A percentile compares a stretch with the other conserved stretches of the same genome.
Evolutionary conservation across 2,113 vertebrate genomes (phyloP).

Genomic region (Hippocampus guttulatus): DNA sequence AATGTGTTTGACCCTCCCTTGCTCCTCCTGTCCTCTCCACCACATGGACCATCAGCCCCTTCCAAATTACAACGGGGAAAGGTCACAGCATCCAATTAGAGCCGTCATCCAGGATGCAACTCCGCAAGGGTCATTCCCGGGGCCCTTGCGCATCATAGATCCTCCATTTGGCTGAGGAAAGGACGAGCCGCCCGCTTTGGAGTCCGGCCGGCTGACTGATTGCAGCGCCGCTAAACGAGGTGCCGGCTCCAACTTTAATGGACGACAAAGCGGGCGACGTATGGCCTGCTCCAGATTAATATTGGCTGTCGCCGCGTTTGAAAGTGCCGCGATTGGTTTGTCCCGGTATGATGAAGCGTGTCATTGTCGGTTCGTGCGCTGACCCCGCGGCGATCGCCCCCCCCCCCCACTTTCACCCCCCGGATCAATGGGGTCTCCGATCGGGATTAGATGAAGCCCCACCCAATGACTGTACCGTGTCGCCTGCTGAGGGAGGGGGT

Average conservation of each 20-base stretch:
- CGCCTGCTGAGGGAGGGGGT: slow-evolving; percentile 6
- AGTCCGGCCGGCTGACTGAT: slow-evolving; percentile 28
- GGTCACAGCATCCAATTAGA: slow-evolving; percentile 72
- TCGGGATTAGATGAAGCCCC: slow-evolving; percentile 52
- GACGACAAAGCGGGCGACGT: slow-evolving; percentile 1
- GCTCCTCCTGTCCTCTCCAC: slow-evolving; percentile 36
- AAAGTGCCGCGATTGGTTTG: slow-evolving; percentile 27
- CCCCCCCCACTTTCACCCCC: slow-evolving; percentile 15
- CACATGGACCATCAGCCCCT: slow-evolving; percentile 8
- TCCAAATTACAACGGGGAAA: slow-evolving; percentile 65
- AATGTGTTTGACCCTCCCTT: slow-evolving; percentile 50
- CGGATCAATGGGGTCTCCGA: slow-evolving; percentile 63
- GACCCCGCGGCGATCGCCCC: slow-evolving; percentile 57
- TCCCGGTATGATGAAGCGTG: slow-evolving; percentile 40
- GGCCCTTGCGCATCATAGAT: slow-evolving; percentile 47
- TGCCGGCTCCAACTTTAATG: slow-evolving; percentile 6
- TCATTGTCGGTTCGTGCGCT: slow-evolving; percentile 48
- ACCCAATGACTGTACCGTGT: slow-evolving; percentile 3
- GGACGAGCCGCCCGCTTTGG: slow-evolving; percentile 20
- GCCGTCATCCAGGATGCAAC: slow-evolving; percentile 55
- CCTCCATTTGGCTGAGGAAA: slow-evolving; percentile 13
- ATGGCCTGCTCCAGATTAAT: slow-evolving; percentile 21
- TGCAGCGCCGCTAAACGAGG: slow-evolving; percentile 13
- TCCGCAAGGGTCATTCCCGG: slow-evolving; percentile 44
- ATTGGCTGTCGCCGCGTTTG: slow-evolving; percentile 38